Evolutionary conservation across 2,113 vertebrate genomes (phyloP).

Genomic region (Myotis davidii): DNA sequence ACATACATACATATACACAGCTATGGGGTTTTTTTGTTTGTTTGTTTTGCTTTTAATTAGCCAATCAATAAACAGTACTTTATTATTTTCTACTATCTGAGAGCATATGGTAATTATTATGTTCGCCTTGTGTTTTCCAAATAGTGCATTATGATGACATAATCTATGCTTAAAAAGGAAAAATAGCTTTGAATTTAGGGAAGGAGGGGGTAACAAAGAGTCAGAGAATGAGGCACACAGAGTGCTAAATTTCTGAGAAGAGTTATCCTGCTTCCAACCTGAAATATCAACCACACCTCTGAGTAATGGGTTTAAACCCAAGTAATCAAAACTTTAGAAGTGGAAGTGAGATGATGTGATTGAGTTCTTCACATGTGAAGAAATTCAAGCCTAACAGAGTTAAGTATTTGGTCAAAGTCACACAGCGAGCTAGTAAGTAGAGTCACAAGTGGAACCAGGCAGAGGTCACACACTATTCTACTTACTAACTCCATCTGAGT

Average conservation of each 20-base stretch:
- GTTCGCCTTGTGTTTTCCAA: constrained; percentile 60
- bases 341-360: not conserved
- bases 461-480: not conserved
- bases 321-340: not conserved
- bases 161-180: constrained; percentile 32
- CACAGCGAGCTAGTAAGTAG: not conserved
- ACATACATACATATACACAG: not conserved
- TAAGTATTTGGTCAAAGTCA: not conserved
- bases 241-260: not conserved
- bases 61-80: constrained; percentile 54
- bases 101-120: constrained; percentile 55
- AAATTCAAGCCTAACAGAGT: not conserved
- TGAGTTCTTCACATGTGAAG: not conserved
- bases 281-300: not conserved
- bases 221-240: not conserved
- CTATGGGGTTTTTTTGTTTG: constrained; percentile 14
- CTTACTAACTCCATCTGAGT: not conserved
- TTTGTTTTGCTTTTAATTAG: constrained; percentile 56
- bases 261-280: not conserved
- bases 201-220: not conserved
- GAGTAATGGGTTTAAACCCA: not conserved
- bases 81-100: constrained; percentile 54
- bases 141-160: not conserved
- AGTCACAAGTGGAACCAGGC: not conserved
- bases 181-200: constrained; percentile 22